Percentiles rank a stretch among this genome's conserved stretches.
phyloP scores from a whole-genome alignment of 35 echinoderm and acorn worm genomes.

The Heliocidaris erythrogramma region DNA sequence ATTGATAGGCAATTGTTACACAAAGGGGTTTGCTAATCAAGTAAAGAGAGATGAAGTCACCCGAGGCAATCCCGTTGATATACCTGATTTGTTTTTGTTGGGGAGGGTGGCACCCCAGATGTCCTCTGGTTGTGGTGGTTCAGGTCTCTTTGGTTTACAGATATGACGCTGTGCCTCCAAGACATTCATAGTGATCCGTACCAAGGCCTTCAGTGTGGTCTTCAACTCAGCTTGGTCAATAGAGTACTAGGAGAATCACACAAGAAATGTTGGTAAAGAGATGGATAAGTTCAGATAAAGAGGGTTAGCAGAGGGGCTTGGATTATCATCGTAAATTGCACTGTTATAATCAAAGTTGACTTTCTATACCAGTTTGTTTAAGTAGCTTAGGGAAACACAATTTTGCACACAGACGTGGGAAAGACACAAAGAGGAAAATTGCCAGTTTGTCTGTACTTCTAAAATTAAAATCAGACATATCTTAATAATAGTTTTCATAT shows the following conservation, averaged over 20 bases:
- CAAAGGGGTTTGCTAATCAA: too few relatives aligned
- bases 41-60: too few relatives aligned
- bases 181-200: constrained; percentile 83
- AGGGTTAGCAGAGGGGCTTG: too few relatives aligned
- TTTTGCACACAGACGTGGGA: too few relatives aligned
- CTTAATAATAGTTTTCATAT: too few relatives aligned
- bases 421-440: too few relatives aligned
- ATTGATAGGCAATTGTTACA: too few relatives aligned
- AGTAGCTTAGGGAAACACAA: too few relatives aligned
- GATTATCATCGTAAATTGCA: not conserved
- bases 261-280: not conserved
- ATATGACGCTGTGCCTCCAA: constrained; percentile 88
- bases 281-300: not conserved
- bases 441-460: too few relatives aligned
- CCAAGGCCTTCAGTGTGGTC: constrained; percentile 66
- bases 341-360: not conserved
- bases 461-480: too few relatives aligned
- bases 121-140: constrained; percentile 90
- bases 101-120: constrained; percentile 95
- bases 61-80: too few relatives aligned
- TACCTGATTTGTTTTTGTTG: constrained; percentile 78
- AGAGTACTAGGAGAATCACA: constrained; percentile 68
- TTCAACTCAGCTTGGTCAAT: constrained; percentile 83
- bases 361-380: too few relatives aligned
- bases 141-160: constrained; percentile 93